These are phyloP conservation scores for Nephrotoma flavescens DNA, from an alignment of 2,888 invertebrate species.

Conservation along the genomic window DNA sequence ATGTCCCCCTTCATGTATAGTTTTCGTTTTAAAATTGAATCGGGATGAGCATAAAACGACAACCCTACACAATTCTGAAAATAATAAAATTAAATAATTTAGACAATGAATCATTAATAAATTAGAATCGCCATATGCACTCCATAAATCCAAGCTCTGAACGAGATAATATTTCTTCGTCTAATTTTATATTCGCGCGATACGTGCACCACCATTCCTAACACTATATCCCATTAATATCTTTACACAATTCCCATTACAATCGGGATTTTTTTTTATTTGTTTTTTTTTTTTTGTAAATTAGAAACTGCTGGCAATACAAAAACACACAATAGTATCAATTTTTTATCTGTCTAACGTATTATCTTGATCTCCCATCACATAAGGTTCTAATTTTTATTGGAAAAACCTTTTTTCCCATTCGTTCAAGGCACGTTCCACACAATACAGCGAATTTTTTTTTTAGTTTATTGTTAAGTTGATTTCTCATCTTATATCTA, in stretches of 20 bases:
- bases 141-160: background rate
- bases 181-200: background rate
- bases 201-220: background rate
- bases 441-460: background rate
- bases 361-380: background rate
- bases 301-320: background rate
- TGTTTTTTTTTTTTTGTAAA: background rate
- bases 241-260: background rate
- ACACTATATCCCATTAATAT: background rate
- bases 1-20: too few relatives aligned
- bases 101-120: too few relatives aligned
- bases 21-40: too few relatives aligned
- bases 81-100: too few relatives aligned
- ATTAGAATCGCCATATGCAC: background rate
- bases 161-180: background rate
- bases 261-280: background rate
- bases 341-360: background rate
- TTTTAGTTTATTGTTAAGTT: background rate
- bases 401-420: background rate
- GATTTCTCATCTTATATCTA: background rate
- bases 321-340: background rate
- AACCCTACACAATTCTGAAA: too few relatives aligned
- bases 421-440: background rate
- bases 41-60: too few relatives aligned
- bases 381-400: background rate